Evolutionary conservation across 1,140 invertebrate genomes (phyloP), one percentile per base, ranked within the genome.

Genomic region (Drosophila grimshawi): DNA sequence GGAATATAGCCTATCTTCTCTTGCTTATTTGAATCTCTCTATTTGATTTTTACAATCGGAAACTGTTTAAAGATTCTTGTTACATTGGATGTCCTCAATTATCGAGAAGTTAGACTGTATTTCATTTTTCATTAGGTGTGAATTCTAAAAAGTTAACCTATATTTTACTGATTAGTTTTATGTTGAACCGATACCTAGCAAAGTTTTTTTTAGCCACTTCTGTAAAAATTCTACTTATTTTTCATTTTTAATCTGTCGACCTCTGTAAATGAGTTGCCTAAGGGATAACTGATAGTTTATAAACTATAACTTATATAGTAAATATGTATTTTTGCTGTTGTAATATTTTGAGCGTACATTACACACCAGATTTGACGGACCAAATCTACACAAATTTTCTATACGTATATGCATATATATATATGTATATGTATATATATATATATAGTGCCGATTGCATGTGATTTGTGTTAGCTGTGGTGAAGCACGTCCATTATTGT

Each of bases 341-440:
- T 52, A n/a, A 19, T 33, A 52, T 35, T 52, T 52, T 35, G 55
- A 45, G 55, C 39, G n/a, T 45, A 45, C 39, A 41, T 43, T 48
- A 5, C 8, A 32, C n/a, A 33, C 32, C 35, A 41, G 39, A 10
- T 57, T 8, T 45, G 39, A 45, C 10, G 29, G 43, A n/a, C 29
- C 55, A 32, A 11, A 43, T 45, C 29, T 29, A 45, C 10, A 45
- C n/a, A 57, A 43, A 30, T 11, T 43, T 39, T 11, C 11, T 57
- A 7, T 4, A 4, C n/a, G 43, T 56, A 41, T 56, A 37, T 3
- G 19, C 19, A 19, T 10, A 41, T 41, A 41, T 41, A 10, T n/a
- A 10, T 10, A 43, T 43, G n/a, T 43, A 43, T 19, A 19, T 19
- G 39, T 4, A 19, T 10, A n/a, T 41, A 41, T 41, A 10, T n/a